Base-by-base conservation (phyloP, 1,140 invertebrate species). In the Oncopeltus fasciatus region DNA sequence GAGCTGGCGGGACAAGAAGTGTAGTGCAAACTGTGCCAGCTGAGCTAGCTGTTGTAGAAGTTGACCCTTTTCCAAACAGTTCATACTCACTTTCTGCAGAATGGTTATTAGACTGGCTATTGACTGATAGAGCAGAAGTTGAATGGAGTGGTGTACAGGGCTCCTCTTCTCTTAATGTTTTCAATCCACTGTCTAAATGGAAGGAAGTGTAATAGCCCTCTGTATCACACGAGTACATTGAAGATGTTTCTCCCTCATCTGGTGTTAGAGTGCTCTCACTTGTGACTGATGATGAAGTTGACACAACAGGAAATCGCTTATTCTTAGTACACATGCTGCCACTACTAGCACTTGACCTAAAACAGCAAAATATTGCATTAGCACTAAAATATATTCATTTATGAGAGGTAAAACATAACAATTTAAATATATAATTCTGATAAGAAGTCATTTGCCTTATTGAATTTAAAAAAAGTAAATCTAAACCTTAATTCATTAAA, bases 121-220 rank as follows among this genome's bases (percentile, higher is more conserved):
- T 76, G 18, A 63, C 57, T 3, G 75, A 76, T 64, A 85, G 75
- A 29, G 80, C 78, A 46, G 75, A 79, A 29, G 79, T 81, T 20
- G 78, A 78, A 69, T 84, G 83, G 67, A 84, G 68, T 4, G 82
- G 81, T 3, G 81, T 82, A 57, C 79, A 74, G 0, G 81, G 81
- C 70, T 88, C 88, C 74, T 90, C 87, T 72, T 90, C 87, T 71
- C 86, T 85, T 16, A 88, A 73, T 0, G 86, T 89, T 72, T 92
- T 91, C 47, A 96, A 73, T 1, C 93, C 94, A 60, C 90, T 94
- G 73, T 97, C 94, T 78, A 93, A 85, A 72, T 96, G 92, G 76
- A 97, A 96, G 12, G 92, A 95, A 0, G 94, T 97, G 73, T 95
- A 97, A 73, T 96, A 97, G 12, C 94, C 93, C 74, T 96, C 94